phyloP scores from a whole-genome alignment of 1,140 invertebrate species.

The Meloidogyne chitwoodi region DNA sequence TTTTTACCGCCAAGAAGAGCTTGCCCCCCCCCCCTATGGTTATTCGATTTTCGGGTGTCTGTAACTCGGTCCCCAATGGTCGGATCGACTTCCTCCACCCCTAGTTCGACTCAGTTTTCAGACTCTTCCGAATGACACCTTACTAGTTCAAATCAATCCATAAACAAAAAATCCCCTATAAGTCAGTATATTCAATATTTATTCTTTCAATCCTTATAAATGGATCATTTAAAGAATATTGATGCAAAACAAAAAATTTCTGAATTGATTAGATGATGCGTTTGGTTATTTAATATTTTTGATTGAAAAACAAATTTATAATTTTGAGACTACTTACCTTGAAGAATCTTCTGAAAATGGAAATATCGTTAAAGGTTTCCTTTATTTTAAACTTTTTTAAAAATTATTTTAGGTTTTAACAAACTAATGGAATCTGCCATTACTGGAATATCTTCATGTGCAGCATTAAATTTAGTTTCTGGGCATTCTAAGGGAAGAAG shows the following conservation, averaged over 20 bases:
- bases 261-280: slow-evolving; percentile 22
- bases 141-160: no score
- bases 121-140: no score
- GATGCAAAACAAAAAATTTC: slow-evolving; percentile 34
- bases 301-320: slow-evolving; percentile 97
- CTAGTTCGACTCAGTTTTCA: no score
- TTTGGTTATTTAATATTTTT: no score
- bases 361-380: slow-evolving; percentile 86
- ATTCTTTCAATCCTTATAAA: background rate
- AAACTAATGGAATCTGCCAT: slow-evolving; percentile 10
- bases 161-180: no score
- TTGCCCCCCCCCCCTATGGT: no score
- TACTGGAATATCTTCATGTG: background rate
- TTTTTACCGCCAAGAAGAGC: no score
- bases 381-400: background rate
- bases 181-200: no score
- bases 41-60: no score
- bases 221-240: slow-evolving; percentile 12
- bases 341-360: slow-evolving; percentile 95
- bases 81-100: no score
- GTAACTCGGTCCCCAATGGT: no score
- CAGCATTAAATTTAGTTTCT: background rate
- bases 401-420: slow-evolving; percentile 10
- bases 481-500: background rate
- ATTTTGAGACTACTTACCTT: slow-evolving; percentile 96